These are phyloP conservation scores for Drosophila pallidifrons DNA, from an alignment of 1,140 invertebrate species.

Conservation along the genomic window DNA sequence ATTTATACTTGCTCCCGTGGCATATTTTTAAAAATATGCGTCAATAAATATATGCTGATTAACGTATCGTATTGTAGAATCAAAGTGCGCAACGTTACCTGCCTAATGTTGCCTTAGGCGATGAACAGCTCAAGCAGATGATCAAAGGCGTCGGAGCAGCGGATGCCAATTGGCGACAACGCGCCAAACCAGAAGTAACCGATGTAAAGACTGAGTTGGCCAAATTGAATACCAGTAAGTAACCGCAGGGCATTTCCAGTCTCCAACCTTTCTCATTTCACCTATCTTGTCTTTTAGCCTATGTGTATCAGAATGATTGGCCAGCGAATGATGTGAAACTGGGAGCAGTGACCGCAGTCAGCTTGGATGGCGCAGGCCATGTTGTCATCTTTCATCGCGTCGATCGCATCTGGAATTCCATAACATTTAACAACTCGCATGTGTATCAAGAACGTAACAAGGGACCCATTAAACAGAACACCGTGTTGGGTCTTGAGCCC, in stretches of 20 bases:
- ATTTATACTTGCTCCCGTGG: constrained; percentile 16
- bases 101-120: constrained; percentile 44
- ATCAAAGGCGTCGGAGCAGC: constrained; percentile 67
- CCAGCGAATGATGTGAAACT: constrained; percentile 86
- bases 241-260: neutral
- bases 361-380: constrained; percentile 90
- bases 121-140: constrained; percentile 73
- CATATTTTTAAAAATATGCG: constrained; percentile 42
- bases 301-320: constrained; percentile 85
- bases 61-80: constrained; percentile 46
- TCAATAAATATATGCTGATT: constrained; percentile 13
- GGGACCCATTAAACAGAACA: constrained; percentile 90
- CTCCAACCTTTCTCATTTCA: too few relatives aligned
- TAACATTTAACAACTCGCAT: constrained; percentile 88
- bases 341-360: constrained; percentile 93
- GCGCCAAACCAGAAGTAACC: constrained; percentile 47
- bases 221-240: constrained; percentile 79
- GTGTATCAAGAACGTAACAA: constrained; percentile 87
- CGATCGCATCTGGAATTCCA: constrained; percentile 89
- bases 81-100: constrained; percentile 67
- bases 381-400: constrained; percentile 95
- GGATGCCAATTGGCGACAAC: constrained; percentile 65
- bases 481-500: constrained; percentile 91
- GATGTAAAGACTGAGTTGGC: constrained; percentile 74
- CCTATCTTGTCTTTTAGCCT: constrained; percentile 46